Conservation (phyloP, 2,888 invertebrate species). For the Lingula anatina region DNA sequence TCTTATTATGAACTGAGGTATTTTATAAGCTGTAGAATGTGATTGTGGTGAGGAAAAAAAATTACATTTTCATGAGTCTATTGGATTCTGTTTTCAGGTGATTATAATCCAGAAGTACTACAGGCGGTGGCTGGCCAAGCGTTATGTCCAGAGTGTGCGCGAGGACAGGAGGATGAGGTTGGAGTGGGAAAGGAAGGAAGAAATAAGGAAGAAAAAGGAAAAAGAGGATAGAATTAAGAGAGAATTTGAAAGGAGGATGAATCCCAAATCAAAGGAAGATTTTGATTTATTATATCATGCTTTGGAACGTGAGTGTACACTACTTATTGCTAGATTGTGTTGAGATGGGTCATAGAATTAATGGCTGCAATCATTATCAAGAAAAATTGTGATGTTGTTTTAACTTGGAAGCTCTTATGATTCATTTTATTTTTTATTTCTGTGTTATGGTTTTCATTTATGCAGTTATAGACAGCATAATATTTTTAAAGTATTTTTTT, state of each 20-base stretch:
- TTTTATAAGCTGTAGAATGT: too few relatives aligned
- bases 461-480: too few relatives aligned
- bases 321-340: neutral
- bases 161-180: conserved; percentile 38
- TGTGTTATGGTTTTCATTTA: too few relatives aligned
- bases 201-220: conserved; percentile 42
- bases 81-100: conserved; percentile 33
- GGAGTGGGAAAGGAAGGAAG: conserved; percentile 48
- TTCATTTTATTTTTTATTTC: too few relatives aligned
- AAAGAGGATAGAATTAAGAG: conserved; percentile 46
- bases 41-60: too few relatives aligned
- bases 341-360: too few relatives aligned
- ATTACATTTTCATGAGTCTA: too few relatives aligned
- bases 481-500: too few relatives aligned
- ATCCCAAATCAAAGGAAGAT: conserved; percentile 52
- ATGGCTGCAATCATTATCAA: too few relatives aligned
- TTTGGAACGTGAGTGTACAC: conserved; percentile 50
- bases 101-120: conserved; percentile 51
- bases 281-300: conserved; percentile 52
- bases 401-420: too few relatives aligned
- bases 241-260: conserved; percentile 50
- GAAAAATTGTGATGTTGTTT: too few relatives aligned
- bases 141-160: conserved; percentile 42
- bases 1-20: too few relatives aligned
- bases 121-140: conserved; percentile 50